Evolutionary conservation across 2,797 vertebrate genomes (phyloP), one percentile per base, ranked within the genome.

Genomic region (Neoniphon sammara): DNA sequence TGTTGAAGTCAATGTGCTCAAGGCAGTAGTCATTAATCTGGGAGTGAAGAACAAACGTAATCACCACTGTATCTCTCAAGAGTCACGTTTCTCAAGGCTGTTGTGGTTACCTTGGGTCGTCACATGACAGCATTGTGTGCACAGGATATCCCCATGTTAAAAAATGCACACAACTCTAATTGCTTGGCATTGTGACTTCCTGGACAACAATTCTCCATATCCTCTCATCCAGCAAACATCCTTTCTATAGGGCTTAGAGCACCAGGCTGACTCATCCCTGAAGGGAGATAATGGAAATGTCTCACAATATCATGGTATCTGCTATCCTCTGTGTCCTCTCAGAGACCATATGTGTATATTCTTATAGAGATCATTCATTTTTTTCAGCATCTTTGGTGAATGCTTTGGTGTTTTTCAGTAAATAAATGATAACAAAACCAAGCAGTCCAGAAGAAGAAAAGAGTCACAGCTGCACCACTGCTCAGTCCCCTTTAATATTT

Each of bases 121-220:
- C 85, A 86, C 75, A 81, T 88, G 85, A 82, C 68, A 70, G 73
- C 70, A 73, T 81, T 82, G 77, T 81, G 61, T 55, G 56, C 73
- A 72, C 86, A 92, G 93, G 91, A 93, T 90, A 88, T 92, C 93
- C 91, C 86, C 64, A 73, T 88, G 66, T 80, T 83, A 80, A 77
- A 85, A 81, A 65, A 74, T 53, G 66, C 81, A 75, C 79, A 74
- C 77, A 85, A 59, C 23, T 77, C 74, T 90, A 89, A 86, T 90
- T 91, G 85, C 87, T 68, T 12, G 54, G 75, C 69, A 80, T 71
- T 74, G 85, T 84, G 70, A 87, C 82, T 87, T 92, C 88, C 89
- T 89, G 84, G 83, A 82, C 78, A 84, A 84, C 74, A 84, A 82
- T 75, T 60, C 3, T 77, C 82, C 80, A 84, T 59, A 86, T 91